phyloP scores from a whole-genome alignment of 2,797 vertebrate species.

The Cirrhinus mrigala region DNA sequence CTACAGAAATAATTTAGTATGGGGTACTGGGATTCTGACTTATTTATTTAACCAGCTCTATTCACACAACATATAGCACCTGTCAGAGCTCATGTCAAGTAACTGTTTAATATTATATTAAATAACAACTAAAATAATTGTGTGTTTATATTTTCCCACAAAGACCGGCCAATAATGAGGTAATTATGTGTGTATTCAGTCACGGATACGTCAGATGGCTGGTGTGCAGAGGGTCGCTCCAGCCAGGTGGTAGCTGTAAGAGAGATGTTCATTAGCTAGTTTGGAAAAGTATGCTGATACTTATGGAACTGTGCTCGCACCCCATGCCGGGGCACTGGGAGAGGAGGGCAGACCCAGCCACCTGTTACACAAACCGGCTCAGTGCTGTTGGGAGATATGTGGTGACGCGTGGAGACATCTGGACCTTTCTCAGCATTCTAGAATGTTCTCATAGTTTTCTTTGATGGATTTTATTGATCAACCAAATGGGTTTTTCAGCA shows the following conservation, averaged over 20 bases:
- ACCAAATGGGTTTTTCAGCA: background rate
- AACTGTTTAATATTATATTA: background rate
- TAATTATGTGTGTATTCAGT: constrained; percentile 4
- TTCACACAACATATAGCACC: background rate
- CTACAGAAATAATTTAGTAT: constrained; percentile 17
- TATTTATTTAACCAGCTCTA: constrained; percentile 1
- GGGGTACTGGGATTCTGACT: background rate
- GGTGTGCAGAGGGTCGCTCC: constrained; percentile 39
- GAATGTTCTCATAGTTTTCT: constrained; percentile 1
- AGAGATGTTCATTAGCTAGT: constrained; percentile 61
- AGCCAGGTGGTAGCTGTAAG: constrained; percentile 36
- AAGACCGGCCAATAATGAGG: background rate
- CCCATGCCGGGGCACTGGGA: constrained; percentile 56
- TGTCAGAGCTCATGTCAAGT: background rate
- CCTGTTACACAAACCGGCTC: constrained; percentile 27
- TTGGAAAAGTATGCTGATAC: constrained; percentile 60
- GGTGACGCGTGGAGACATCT: constrained; percentile 18
- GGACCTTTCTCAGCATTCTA: constrained; percentile 17
- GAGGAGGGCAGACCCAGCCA: constrained; percentile 46
- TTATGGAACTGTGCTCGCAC: constrained; percentile 39
- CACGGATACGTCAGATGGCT: constrained; percentile 11
- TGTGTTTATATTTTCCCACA: background rate
- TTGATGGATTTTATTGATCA: background rate
- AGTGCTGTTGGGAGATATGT: background rate
- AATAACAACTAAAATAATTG: background rate